These are phyloP conservation scores for Drosophila siamana DNA, from an alignment of 2,888 invertebrate species.

Conservation along the genomic window DNA sequence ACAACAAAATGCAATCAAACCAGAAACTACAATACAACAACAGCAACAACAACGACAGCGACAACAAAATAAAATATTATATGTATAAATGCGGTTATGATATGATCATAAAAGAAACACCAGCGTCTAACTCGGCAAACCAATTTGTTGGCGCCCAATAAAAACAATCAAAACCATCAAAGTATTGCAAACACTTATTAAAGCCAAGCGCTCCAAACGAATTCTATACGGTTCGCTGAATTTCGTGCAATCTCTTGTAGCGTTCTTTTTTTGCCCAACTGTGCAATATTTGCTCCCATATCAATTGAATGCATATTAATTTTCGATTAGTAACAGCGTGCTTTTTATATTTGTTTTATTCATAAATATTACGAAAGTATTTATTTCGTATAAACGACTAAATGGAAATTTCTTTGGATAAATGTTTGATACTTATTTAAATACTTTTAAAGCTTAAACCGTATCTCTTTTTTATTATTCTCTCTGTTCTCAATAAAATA, in stretches of 20 bases:
- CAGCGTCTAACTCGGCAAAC: constrained; percentile 46
- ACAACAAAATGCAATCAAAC: constrained; percentile 60
- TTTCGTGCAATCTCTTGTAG: constrained; percentile 21
- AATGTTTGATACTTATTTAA: too few species aligned
- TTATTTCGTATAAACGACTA: too few species aligned
- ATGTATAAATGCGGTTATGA: constrained; percentile 68
- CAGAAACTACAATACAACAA: constrained; percentile 56
- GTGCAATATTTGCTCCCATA: constrained; percentile 1
- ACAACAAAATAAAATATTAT: constrained; percentile 4
- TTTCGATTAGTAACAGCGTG: not conserved
- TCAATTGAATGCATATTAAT: not conserved
- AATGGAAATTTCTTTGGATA: too few species aligned
- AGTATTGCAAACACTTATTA: constrained; percentile 66
- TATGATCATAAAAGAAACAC: constrained; percentile 62
- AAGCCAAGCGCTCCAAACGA: constrained; percentile 28
- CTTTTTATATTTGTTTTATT: too few species aligned
- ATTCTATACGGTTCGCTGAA: constrained; percentile 12
- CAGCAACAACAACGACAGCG: too few species aligned
- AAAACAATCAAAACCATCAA: constrained; percentile 51
- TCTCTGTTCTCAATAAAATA: too few species aligned
- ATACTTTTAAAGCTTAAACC: too few species aligned
- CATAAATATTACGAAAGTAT: too few species aligned
- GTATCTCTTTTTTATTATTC: too few species aligned
- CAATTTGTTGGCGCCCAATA: constrained; percentile 66
- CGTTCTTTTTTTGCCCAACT: constrained; percentile 7